These are phyloP conservation scores for Chironomus tentans DNA, from an alignment of 2,888 invertebrate genomes.

Conservation along the genomic window DNA sequence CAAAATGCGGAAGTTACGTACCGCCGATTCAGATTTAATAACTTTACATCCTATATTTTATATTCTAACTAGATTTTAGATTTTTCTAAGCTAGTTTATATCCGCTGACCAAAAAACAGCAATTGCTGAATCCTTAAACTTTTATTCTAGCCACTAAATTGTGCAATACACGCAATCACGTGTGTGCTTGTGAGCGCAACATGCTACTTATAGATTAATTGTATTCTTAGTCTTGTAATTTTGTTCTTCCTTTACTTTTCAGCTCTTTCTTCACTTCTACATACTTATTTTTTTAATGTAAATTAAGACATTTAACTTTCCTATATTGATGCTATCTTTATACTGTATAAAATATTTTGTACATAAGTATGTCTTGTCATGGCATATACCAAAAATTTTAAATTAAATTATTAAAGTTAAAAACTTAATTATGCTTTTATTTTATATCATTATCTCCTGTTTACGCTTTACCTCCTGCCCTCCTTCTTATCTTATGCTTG, in stretches of 20 bases:
- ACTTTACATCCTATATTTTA: too few relatives aligned
- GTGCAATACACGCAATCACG: too few relatives aligned
- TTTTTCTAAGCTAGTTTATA: too few relatives aligned
- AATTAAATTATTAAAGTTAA: background rate
- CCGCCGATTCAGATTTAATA: conserved; percentile 47
- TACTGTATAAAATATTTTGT: background rate
- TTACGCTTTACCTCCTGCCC: background rate
- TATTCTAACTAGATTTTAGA: too few relatives aligned
- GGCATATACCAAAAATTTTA: background rate
- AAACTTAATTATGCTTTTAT: background rate
- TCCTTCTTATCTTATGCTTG: background rate
- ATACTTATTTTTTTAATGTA: background rate
- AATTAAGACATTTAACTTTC: background rate
- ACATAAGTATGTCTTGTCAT: background rate
- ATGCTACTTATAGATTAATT: too few relatives aligned
- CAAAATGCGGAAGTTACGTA: conserved; percentile 65
- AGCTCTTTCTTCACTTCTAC: background rate
- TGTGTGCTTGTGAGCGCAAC: too few relatives aligned
- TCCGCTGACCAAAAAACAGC: too few relatives aligned
- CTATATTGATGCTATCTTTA: background rate
- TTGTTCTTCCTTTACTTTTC: too few relatives aligned
- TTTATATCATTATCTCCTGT: background rate
- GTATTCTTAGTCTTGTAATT: too few relatives aligned
- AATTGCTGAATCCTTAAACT: too few relatives aligned
- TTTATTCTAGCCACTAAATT: too few relatives aligned